Conservation (phyloP, 2,113 vertebrate genomes). For the Clarias magur region DNA sequence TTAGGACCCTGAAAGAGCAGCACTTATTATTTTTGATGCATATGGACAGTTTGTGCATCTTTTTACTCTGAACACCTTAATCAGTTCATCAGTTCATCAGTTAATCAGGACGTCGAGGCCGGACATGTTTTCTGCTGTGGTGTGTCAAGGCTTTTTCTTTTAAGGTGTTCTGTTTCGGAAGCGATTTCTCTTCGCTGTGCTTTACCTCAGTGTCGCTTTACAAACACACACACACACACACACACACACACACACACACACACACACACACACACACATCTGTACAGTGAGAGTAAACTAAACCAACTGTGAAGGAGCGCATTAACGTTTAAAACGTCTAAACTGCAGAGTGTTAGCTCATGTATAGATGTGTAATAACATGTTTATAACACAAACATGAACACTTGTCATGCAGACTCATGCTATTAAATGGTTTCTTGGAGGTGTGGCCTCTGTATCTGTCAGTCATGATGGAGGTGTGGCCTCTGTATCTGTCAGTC, state of each 20-base stretch:
- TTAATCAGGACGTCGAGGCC: not conserved
- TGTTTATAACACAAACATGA: constrained; percentile 10
- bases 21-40: too few relatives aligned
- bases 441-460: not conserved
- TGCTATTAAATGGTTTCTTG: not conserved
- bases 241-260: too few relatives aligned
- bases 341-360: not conserved
- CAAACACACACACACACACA: not conserved
- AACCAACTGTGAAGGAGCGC: not conserved
- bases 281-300: not conserved
- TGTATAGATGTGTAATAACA: not conserved
- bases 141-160: not conserved
- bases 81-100: not conserved
- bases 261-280: not conserved
- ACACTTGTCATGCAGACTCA: not conserved
- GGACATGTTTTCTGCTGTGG: not conserved
- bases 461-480: not conserved
- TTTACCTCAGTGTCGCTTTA: not conserved
- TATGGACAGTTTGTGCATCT: not conserved
- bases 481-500: not conserved
- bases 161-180: not conserved
- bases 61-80: not conserved
- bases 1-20: not conserved
- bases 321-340: not conserved
- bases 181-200: not conserved